Base-by-base conservation (phyloP, 2,113 vertebrate genomes). In the Dinomys branickii region DNA sequence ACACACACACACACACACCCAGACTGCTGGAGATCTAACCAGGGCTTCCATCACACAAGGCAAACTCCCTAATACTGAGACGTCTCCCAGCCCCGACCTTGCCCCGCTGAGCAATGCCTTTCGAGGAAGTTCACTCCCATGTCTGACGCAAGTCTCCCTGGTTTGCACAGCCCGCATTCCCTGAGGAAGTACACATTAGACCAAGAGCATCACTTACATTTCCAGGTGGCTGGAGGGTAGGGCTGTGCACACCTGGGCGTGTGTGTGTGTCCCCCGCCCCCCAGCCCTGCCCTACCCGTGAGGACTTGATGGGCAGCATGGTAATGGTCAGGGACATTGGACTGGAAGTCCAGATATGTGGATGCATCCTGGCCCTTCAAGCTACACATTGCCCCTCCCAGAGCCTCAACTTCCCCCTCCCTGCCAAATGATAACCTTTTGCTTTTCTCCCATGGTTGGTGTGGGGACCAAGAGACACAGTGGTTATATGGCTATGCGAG, bases 151-250 rank as follows among this genome's bases (percentile, higher is more conserved):
- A 80, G 59, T 83, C 78, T 94, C 78, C 73, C 69, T 35, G 56
- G 75, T 83, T 80, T 90, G 83, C 86, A 83, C 71, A 47, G 96
- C 78, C 73, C 59, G 63, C 2, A 0, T 69, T 84, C 63, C 81
- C 50, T 75, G 85, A 94, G 90, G 78, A 96, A 91, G 44, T 86
- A 52, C 77, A 86, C 38, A 52, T 59, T 77, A 67, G 69, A 92
- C 35, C 85, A 54, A 12, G 56, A 78, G 71, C 71, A 47, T 80
- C 81, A 47, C 44, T 54, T 50, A 14, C 38, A 38, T 61, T 94
- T 92, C 84, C 88, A 58, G n/a, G 65, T 83, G 65, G 65, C 90
- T 95, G 90, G 52, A 94, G 84, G 94, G 91, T 52, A 63, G 87
- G 85, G 63, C 35, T 58, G 1, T 61, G 35, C n/a, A n/a, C n/a